Percentiles rank a stretch among this genome's conserved stretches.
phyloP scores from a whole-genome alignment of 2,797 vertebrate genomes.

The Enteromius radiatus region DNA sequence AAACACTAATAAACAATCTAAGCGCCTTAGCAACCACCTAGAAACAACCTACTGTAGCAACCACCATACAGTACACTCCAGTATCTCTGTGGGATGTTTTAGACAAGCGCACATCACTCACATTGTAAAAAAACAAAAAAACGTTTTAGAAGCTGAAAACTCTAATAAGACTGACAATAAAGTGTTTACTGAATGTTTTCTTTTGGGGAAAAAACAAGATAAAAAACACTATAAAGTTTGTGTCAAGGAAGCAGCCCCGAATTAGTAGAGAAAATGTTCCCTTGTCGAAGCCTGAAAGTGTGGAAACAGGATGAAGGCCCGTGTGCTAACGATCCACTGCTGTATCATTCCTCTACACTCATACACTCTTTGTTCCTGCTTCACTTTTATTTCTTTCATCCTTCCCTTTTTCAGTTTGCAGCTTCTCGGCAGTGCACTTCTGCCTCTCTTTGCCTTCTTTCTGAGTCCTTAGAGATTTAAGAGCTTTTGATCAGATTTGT shows the following conservation, averaged over 20 bases:
- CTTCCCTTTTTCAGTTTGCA: constrained; percentile 1
- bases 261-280: constrained; percentile 15
- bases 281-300: constrained; percentile 8
- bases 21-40: too few relatives aligned
- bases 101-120: background rate
- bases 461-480: constrained; percentile 11
- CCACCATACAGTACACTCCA: background rate
- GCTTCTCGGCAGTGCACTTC: background rate
- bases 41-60: background rate
- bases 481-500: constrained; percentile 43
- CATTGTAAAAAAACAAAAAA: background rate
- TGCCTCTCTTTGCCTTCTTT: background rate
- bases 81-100: background rate
- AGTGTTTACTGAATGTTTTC: background rate
- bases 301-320: background rate
- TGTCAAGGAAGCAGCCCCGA: background rate
- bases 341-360: background rate
- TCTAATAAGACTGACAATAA: background rate
- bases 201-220: background rate
- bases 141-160: background rate
- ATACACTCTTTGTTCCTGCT: constrained; percentile 3
- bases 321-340: background rate
- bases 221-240: background rate
- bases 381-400: constrained; percentile 19
- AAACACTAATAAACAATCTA: background rate